Conservation (phyloP, 2,797 vertebrate genomes). For the Podarcis siculus region DNA sequence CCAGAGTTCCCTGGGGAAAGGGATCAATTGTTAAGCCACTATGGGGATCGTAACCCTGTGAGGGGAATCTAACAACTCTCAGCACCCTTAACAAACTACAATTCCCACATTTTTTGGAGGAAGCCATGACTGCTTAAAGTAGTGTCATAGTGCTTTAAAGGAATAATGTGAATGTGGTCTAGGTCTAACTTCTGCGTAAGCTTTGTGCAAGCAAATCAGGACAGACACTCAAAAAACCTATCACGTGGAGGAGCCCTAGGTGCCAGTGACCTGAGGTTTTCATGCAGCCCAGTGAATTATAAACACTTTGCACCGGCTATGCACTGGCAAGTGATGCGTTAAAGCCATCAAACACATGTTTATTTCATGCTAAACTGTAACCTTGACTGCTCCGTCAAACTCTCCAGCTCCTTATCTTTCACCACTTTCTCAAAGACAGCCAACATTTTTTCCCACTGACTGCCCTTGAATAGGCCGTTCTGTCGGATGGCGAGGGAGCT, state of each 20-base stretch:
- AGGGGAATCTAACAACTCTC: no score
- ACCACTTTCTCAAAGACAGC: slow-evolving; percentile 27
- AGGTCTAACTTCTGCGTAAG: no score
- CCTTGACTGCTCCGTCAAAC: slow-evolving; percentile 24
- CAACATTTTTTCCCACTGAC: slow-evolving; percentile 11
- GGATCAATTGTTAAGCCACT: no score
- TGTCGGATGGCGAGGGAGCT: slow-evolving; percentile 2
- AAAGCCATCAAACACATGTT: background rate
- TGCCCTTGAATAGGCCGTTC: slow-evolving; percentile 12
- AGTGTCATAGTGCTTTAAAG: no score
- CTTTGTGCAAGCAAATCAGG: no score
- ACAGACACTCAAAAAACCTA: no score
- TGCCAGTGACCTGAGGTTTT: background rate
- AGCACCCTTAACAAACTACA: no score
- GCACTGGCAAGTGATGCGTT: background rate
- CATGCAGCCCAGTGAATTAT: background rate
- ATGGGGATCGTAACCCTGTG: no score
- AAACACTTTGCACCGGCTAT: background rate
- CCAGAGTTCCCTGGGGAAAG: no score
- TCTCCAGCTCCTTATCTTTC: background rate
- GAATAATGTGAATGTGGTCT: no score
- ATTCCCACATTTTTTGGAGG: no score
- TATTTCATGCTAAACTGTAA: background rate
- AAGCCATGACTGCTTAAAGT: no score
- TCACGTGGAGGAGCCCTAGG: background rate